Percentiles rank a stretch among this genome's conserved stretches.
phyloP scores from a whole-genome alignment of 2,113 vertebrate genomes.

The Greenwoodochromis staneri region DNA sequence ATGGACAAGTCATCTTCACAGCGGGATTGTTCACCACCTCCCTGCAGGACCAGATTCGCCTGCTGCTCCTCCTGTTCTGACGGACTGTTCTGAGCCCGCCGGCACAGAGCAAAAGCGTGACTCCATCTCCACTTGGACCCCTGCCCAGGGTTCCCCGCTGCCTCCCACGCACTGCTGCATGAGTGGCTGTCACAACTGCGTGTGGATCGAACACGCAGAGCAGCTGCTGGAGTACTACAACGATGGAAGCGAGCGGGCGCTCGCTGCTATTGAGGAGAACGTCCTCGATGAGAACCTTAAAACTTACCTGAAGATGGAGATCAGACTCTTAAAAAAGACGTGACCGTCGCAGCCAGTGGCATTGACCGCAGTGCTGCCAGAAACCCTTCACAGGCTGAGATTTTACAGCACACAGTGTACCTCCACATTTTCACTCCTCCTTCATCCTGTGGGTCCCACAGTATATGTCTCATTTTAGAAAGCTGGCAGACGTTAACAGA shows the following conservation, averaged over 20 bases:
- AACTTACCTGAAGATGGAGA: conserved; percentile 85
- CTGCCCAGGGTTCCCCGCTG: conserved; percentile 21
- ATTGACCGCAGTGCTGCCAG: rapidly evolving
- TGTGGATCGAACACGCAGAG: conserved; percentile 85
- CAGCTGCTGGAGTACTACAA: conserved; percentile 74
- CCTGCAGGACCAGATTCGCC: background rate
- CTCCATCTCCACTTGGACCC: background rate
- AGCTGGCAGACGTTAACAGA: rapidly evolving
- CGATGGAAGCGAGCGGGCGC: conserved; percentile 74
- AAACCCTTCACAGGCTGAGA: background rate
- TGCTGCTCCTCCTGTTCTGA: rapidly evolving
- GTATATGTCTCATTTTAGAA: background rate
- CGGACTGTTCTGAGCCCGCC: rapidly evolving
- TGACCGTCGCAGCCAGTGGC: background rate
- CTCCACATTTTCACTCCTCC: background rate
- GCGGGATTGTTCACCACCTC: background rate
- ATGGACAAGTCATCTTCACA: background rate
- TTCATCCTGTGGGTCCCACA: background rate
- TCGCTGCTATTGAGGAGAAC: conserved; percentile 78
- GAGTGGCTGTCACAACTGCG: conserved; percentile 89
- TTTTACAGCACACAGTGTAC: background rate
- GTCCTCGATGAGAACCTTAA: conserved; percentile 85
- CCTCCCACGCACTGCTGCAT: conserved; percentile 87
- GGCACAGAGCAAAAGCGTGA: rapidly evolving
- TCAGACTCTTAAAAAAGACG: conserved; percentile 71